Evolutionary conservation across 2,113 vertebrate species (phyloP).

Genomic region (Xiphophorus couchianus): DNA sequence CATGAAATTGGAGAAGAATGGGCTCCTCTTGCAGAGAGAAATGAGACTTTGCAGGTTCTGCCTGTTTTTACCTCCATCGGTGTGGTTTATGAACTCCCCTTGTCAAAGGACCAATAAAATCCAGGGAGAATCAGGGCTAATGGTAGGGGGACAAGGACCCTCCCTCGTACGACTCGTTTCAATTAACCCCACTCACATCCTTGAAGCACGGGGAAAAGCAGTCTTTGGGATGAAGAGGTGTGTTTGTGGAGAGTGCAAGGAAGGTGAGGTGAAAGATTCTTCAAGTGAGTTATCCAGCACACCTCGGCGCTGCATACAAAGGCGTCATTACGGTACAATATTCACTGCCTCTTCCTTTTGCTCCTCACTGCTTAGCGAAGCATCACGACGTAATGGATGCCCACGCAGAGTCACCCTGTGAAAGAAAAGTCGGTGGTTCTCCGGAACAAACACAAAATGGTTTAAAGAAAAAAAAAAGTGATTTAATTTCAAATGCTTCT

Average conservation of each 20-base stretch:
- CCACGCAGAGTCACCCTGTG: conserved; percentile 33
- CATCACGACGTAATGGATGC: conserved; percentile 31
- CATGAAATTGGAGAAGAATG: conserved; percentile 23
- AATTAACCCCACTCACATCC: conserved; percentile 11
- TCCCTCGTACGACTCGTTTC: conserved; percentile 37
- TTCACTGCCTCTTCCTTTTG: conserved; percentile 3
- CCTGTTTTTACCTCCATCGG: conserved; percentile 18
- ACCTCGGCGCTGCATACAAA: conserved; percentile 31
- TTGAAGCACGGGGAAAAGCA: background rate
- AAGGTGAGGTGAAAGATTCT: conserved; percentile 21
- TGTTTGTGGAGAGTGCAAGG: conserved; percentile 24
- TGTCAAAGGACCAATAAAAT: conserved; percentile 8
- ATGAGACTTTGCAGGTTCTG: conserved; percentile 19
- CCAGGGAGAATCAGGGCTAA: background rate
- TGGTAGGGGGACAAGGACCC: conserved; percentile 1
- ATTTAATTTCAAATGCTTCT: conserved; percentile 44
- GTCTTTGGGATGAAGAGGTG: conserved; percentile 17
- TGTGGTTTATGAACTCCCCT: conserved; percentile 14
- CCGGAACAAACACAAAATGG: conserved; percentile 30
- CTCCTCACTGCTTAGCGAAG: conserved; percentile 24
- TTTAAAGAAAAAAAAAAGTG: conserved; percentile 30
- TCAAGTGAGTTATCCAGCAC: conserved; percentile 62
- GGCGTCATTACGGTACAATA: conserved; percentile 30
- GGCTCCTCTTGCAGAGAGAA: conserved; percentile 21
- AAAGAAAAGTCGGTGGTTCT: conserved; percentile 27